Evolutionary conservation across 2,113 vertebrate genomes (phyloP).

Genomic region (Eurypyga helias): DNA sequence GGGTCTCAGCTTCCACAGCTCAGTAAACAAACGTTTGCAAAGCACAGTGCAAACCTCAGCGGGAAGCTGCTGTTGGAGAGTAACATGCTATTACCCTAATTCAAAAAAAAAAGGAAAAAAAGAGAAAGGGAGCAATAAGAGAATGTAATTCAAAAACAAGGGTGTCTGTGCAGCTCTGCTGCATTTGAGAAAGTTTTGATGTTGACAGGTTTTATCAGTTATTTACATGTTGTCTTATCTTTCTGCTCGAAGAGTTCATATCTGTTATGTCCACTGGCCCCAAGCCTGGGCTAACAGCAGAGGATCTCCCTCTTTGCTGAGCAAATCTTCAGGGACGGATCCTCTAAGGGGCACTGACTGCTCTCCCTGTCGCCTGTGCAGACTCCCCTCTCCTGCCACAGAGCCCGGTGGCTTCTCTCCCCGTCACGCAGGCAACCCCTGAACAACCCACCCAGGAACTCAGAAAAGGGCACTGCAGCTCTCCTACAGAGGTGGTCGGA

Average conservation of each 20-base stretch:
- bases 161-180: neutral
- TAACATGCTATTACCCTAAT: neutral
- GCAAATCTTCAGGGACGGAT: neutral
- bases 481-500: neutral
- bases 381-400: neutral
- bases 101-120: neutral
- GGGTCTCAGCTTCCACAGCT: neutral
- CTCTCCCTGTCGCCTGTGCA: neutral
- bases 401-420: neutral
- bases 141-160: neutral
- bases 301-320: neutral
- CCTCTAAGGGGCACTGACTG: neutral
- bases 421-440: neutral
- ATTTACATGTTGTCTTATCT: neutral
- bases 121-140: neutral
- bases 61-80: neutral
- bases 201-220: slow-evolving; percentile 8
- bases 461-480: neutral
- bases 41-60: rapidly evolving
- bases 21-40: neutral
- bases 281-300: neutral
- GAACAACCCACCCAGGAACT: neutral
- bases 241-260: neutral
- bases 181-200: neutral
- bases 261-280: neutral